Conservation (phyloP, 1,140 invertebrate species). For the Tyrophagus putrescentiae region DNA sequence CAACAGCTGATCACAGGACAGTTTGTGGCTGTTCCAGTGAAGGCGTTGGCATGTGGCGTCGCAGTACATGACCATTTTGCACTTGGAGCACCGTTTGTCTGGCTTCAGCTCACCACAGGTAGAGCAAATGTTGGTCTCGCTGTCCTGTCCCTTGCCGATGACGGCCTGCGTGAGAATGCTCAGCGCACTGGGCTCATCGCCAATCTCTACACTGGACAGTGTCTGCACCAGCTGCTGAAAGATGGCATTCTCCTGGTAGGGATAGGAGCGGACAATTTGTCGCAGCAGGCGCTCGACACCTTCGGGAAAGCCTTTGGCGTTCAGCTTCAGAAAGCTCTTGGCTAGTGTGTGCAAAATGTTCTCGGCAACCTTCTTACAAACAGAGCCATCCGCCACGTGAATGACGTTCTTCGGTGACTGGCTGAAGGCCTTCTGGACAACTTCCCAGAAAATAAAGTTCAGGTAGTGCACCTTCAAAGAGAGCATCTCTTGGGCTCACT, state of each 20-base stretch:
- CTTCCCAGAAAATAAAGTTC: slow-evolving; percentile 48
- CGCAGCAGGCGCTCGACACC: slow-evolving; percentile 64
- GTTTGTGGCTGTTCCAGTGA: slow-evolving; percentile 94
- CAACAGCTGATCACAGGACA: slow-evolving; percentile 38
- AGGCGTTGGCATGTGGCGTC: slow-evolving; percentile 79
- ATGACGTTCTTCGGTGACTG: background rate
- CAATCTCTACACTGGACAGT: slow-evolving; percentile 48
- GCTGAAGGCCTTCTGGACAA: slow-evolving; percentile 32
- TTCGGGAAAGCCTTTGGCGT: slow-evolving; percentile 54
- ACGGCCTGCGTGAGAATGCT: slow-evolving; percentile 61
- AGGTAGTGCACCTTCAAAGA: slow-evolving; percentile 82
- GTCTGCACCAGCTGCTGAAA: slow-evolving; percentile 62
- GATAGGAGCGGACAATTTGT: slow-evolving; percentile 69
- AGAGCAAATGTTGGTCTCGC: slow-evolving; percentile 51
- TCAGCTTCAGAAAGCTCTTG: slow-evolving; percentile 49
- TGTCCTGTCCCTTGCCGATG: slow-evolving; percentile 64
- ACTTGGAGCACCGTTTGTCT: slow-evolving; percentile 83
- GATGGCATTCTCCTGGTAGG: slow-evolving; percentile 64
- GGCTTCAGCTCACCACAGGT: slow-evolving; percentile 78
- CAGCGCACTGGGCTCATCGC: slow-evolving; percentile 43
- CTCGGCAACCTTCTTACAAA: slow-evolving; percentile 32
- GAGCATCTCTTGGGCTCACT: slow-evolving; percentile 76
- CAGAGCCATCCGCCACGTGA: slow-evolving; percentile 29
- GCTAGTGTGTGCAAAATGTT: slow-evolving; percentile 30
- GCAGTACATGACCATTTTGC: slow-evolving; percentile 84